Percentiles rank a stretch among this genome's conserved stretches.
Conservation (phyloP, 2,888 invertebrate genomes). For the Conops quadrifasciatus region DNA sequence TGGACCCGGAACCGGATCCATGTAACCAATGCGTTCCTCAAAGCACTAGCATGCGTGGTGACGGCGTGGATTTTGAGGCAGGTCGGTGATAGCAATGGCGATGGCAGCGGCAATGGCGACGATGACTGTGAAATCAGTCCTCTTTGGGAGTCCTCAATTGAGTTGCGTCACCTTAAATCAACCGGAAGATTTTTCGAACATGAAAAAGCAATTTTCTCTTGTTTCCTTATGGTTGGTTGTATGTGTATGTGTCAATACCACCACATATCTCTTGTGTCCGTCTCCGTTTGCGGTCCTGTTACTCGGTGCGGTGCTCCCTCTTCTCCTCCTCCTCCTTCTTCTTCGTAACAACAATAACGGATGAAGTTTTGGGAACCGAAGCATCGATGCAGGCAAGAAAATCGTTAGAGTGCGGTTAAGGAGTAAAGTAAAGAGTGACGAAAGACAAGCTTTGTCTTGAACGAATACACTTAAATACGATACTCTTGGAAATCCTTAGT, state of each 20-base stretch:
- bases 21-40: too few relatives aligned
- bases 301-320: too few relatives aligned
- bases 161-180: constrained; percentile 26
- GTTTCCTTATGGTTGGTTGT: constrained; percentile 2
- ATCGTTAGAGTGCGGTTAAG: neutral
- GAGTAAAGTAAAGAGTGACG: too few relatives aligned
- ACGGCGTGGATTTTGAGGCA: neutral
- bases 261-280: constrained; percentile 27
- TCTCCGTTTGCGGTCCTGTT: neutral
- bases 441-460: too few relatives aligned
- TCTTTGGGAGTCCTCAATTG: neutral
- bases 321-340: too few relatives aligned
- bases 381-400: neutral
- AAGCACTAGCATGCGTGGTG: neutral
- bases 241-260: constrained; percentile 9
- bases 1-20: too few relatives aligned
- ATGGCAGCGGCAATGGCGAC: too few relatives aligned
- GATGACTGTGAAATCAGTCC: too few relatives aligned
- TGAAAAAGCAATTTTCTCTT: constrained; percentile 34
- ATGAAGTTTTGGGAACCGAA: neutral
- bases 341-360: neutral
- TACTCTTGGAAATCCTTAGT: neutral
- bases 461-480: neutral
- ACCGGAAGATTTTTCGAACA: constrained; percentile 30
- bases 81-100: too few relatives aligned